Percentiles rank a stretch among this genome's conserved stretches.
Conservation (phyloP, 2,797 vertebrate species). For the Aldrovandia affinis region DNA sequence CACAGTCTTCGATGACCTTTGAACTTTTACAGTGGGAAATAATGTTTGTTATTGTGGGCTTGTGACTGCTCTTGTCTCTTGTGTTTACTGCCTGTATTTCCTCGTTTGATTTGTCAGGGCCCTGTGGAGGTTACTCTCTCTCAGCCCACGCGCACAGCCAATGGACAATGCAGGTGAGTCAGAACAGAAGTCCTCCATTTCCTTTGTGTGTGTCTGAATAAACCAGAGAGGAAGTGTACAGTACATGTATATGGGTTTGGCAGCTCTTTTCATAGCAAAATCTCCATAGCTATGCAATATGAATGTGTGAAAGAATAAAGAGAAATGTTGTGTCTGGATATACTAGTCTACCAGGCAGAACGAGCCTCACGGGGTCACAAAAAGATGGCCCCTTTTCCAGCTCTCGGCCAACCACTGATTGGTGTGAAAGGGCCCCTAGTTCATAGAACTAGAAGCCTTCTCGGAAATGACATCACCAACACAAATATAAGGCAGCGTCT, state of each 20-base stretch:
- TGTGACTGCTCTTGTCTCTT: constrained; percentile 8
- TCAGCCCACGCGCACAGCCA: constrained; percentile 73
- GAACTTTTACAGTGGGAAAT: background rate
- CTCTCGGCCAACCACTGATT: background rate
- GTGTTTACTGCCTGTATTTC: constrained; percentile 35
- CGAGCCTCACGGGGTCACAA: background rate
- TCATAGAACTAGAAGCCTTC: background rate
- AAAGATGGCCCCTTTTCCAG: background rate
- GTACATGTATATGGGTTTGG: background rate
- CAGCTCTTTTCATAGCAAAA: background rate
- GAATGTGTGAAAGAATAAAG: background rate
- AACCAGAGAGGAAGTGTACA: background rate
- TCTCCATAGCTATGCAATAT: background rate
- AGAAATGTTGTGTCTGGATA: background rate
- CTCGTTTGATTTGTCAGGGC: constrained; percentile 62
- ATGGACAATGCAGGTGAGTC: constrained; percentile 77
- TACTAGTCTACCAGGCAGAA: background rate
- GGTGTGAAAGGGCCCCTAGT: background rate
- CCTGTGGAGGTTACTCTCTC: constrained; percentile 74
- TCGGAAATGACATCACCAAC: background rate
- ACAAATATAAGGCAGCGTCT: background rate
- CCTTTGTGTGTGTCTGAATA: background rate
- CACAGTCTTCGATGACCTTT: background rate
- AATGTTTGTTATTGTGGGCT: background rate
- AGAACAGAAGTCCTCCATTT: background rate